Conservation (phyloP, 1,140 invertebrate genomes). For the Sitophilus oryzae region DNA sequence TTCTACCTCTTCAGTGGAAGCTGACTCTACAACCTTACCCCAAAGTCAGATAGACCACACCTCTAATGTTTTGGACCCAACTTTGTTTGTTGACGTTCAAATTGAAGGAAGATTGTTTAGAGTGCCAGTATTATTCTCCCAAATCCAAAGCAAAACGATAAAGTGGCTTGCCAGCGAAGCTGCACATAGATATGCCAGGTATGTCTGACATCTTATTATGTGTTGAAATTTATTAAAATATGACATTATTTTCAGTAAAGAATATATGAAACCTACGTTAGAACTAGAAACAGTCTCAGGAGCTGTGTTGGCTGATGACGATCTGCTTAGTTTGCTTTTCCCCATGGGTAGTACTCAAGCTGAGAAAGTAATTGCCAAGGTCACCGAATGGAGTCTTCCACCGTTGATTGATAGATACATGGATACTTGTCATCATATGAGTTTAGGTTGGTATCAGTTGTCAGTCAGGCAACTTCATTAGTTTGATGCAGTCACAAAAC, state of each 20-base stretch:
- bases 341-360: constrained; percentile 43
- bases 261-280: constrained; percentile 56
- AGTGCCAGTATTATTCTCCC: constrained; percentile 55
- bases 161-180: constrained; percentile 65
- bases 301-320: constrained; percentile 58
- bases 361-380: constrained; percentile 52
- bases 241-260: constrained; percentile 51
- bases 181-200: constrained; percentile 62
- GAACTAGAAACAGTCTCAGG: constrained; percentile 61
- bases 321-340: constrained; percentile 54
- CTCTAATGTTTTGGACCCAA: constrained; percentile 23
- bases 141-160: constrained; percentile 54
- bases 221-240: too few species aligned
- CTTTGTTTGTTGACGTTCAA: constrained; percentile 53
- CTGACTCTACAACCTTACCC: constrained; percentile 16
- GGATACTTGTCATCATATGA: constrained; percentile 55
- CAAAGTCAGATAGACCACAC: background rate
- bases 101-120: constrained; percentile 58
- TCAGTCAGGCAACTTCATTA: constrained; percentile 29
- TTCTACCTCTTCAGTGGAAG: constrained; percentile 10
- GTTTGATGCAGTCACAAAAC: constrained; percentile 42
- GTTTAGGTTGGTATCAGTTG: constrained; percentile 47
- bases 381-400: constrained; percentile 58
- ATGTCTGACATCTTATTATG: constrained; percentile 7
- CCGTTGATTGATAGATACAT: constrained; percentile 56